Percentiles rank a stretch among this genome's conserved stretches.
phyloP scores from a whole-genome alignment of 2,888 invertebrate genomes.

The Gibbula magus region DNA sequence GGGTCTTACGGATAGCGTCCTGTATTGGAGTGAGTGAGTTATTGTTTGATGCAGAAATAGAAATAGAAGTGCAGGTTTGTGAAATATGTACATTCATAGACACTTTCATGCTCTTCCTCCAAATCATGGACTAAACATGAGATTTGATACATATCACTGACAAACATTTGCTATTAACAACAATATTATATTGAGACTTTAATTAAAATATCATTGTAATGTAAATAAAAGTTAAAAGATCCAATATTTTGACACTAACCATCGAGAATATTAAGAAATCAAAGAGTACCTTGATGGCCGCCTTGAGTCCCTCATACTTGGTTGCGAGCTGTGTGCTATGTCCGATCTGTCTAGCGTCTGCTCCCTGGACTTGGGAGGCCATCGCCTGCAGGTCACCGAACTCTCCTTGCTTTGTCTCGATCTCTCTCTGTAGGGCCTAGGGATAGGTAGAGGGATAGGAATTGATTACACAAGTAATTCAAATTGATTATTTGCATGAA shows the following conservation, averaged over 20 bases:
- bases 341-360: conserved; percentile 89
- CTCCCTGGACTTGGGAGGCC: conserved; percentile 88
- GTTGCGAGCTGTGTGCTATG: conserved; percentile 91
- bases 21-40: conserved; percentile 28
- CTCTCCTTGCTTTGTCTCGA: conserved; percentile 87
- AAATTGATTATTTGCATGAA: no score
- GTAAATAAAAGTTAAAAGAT: no score
- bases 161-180: no score
- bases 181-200: no score
- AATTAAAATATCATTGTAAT: no score
- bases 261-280: no score
- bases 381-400: conserved; percentile 91
- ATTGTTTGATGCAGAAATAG: background rate
- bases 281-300: conserved; percentile 64
- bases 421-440: conserved; percentile 73
- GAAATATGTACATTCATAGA: no score
- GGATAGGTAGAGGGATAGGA: background rate
- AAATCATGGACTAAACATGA: no score
- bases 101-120: no score
- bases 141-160: no score
- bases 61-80: background rate
- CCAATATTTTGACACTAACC: no score
- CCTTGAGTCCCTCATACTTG: conserved; percentile 77
- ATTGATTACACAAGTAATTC: background rate
- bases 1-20: conserved; percentile 63